Conservation (phyloP, 2,888 invertebrate species). For the Morpho deidamia region DNA sequence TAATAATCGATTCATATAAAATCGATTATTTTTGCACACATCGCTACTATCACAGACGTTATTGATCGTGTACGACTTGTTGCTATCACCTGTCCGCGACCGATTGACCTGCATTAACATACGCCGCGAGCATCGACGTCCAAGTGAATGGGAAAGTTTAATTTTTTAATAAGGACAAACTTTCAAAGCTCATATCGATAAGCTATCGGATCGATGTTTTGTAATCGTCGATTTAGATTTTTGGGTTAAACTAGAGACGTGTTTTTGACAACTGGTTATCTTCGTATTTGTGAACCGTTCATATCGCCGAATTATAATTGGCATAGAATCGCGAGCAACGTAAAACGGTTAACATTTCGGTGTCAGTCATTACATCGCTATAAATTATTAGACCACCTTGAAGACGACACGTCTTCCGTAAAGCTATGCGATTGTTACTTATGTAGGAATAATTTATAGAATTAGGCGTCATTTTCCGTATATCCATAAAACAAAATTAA, state of each 20-base stretch:
- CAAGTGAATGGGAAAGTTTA: conserved; percentile 9
- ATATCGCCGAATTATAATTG: conserved; percentile 34
- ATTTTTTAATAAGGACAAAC: conserved; percentile 1
- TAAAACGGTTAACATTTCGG: conserved; percentile 50
- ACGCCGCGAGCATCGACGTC: conserved; percentile 8
- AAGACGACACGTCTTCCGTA: no score
- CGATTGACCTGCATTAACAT: conserved; percentile 52
- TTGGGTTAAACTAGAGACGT: conserved; percentile 12
- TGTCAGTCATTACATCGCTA: conserved; percentile 49
- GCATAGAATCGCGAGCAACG: conserved; percentile 42
- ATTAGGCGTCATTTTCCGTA: no score
- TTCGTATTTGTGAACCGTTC: conserved; percentile 4
- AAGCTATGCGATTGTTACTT: no score
- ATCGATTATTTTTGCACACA: no score
- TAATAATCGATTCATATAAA: no score
- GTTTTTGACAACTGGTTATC: conserved; percentile 14
- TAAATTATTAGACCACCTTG: conserved; percentile 35
- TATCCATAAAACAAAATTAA: no score
- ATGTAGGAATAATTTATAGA: no score
- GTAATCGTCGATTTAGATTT: conserved; percentile 8
- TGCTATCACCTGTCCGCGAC: conserved; percentile 54
- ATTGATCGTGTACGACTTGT: conserved; percentile 9
- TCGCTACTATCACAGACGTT: no score
- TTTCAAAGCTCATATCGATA: neutral
- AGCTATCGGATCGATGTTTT: neutral